phyloP scores from a whole-genome alignment of 2,113 vertebrate genomes.

The Hemicordylus capensis region DNA sequence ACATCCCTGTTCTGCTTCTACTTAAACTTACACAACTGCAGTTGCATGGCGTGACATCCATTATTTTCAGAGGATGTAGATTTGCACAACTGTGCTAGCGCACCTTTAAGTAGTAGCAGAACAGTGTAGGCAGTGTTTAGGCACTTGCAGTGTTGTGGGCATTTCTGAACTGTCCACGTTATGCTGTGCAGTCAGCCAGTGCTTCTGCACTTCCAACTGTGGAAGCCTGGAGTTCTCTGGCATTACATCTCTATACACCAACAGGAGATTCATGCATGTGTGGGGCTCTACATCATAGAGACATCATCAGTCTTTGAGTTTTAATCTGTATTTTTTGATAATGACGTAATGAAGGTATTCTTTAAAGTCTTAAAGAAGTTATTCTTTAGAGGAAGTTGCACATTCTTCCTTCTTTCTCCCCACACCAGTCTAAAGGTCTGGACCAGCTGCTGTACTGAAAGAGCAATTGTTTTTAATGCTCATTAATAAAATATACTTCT shows the following conservation, averaged over 20 bases:
- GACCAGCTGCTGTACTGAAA: constrained; percentile 38
- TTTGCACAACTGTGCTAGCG: too few species aligned
- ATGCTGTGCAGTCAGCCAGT: too few species aligned
- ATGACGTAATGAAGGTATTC: background rate
- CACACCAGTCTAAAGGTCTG: background rate
- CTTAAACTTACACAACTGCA: too few species aligned
- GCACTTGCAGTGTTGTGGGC: too few species aligned
- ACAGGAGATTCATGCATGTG: background rate
- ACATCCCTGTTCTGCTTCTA: too few species aligned
- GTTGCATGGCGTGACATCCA: too few species aligned
- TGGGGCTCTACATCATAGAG: background rate
- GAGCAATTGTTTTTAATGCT: constrained; percentile 61
- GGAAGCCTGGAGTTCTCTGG: background rate
- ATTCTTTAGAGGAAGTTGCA: background rate
- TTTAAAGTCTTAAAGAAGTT: background rate
- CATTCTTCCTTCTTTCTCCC: background rate
- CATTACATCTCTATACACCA: background rate
- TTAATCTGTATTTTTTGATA: background rate
- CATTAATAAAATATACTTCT: constrained; percentile 61
- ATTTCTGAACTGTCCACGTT: too few species aligned
- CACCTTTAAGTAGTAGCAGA: too few species aligned
- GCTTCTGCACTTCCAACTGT: too few species aligned
- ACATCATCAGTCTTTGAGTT: background rate
- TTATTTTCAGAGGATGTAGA: too few species aligned
- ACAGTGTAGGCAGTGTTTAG: too few species aligned